These are phyloP conservation scores for Tetranychus cinnabarinus DNA, from an alignment of 1,140 invertebrate genomes.

Conservation along the genomic window DNA sequence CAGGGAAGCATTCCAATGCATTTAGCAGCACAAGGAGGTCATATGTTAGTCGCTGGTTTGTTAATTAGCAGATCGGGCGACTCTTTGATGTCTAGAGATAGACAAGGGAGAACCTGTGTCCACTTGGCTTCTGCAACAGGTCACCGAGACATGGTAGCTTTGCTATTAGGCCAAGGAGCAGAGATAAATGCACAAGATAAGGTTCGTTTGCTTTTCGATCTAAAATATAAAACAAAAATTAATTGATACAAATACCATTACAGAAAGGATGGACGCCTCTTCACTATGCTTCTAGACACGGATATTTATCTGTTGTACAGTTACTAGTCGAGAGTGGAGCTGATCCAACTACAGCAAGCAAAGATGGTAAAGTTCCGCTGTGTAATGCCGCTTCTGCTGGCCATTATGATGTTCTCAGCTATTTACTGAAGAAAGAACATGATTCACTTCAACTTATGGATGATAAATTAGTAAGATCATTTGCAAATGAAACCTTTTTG, in stretches of 20 bases:
- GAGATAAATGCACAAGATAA: slow-evolving; percentile 94
- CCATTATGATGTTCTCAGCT: slow-evolving; percentile 82
- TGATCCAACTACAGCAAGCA: slow-evolving; percentile 72
- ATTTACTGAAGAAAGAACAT: slow-evolving; percentile 88
- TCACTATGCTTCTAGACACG: slow-evolving; percentile 83
- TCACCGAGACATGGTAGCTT: slow-evolving; percentile 90
- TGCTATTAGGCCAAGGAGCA: slow-evolving; percentile 82
- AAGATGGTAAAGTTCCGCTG: slow-evolving; percentile 71
- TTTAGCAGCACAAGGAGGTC: slow-evolving; percentile 81
- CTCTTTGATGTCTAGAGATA: slow-evolving; percentile 71
- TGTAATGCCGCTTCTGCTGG: slow-evolving; percentile 91
- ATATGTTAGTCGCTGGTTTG: slow-evolving; percentile 78
- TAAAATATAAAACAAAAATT: not conserved
- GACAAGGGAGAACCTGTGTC: slow-evolving; percentile 80
- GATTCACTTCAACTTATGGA: slow-evolving; percentile 92
- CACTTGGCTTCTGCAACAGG: slow-evolving; percentile 88
- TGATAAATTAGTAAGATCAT: slow-evolving; percentile 45
- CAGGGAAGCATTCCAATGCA: slow-evolving; percentile 40
- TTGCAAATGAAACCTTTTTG: not conserved
- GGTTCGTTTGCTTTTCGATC: slow-evolving; percentile 20
- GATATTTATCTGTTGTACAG: slow-evolving; percentile 79
- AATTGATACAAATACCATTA: not conserved
- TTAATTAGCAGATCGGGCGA: slow-evolving; percentile 77
- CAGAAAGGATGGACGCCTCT: slow-evolving; percentile 85
- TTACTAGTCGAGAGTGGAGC: slow-evolving; percentile 83